Base-by-base conservation (phyloP, 35 echinoderm and acorn worm species). In the Stichopus chloronotus region DNA sequence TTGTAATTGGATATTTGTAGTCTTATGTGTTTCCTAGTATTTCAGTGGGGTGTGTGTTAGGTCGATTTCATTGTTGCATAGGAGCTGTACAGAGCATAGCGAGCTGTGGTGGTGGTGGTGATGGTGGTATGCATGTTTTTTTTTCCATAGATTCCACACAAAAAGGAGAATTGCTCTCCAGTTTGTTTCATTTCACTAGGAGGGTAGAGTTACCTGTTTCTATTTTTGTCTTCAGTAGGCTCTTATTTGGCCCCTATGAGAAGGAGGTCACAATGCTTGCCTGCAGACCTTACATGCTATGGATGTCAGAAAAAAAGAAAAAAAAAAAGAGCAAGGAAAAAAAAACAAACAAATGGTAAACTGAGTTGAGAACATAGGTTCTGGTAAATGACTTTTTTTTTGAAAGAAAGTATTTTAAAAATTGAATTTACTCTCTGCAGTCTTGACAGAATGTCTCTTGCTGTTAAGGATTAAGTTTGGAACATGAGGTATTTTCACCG, bases 1-100 rank as follows among this genome's bases (percentile, higher is more conserved):
- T 59, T 85, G 55, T 85, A 85, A 85, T 85, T 85, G 82, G 57
- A 85, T 85, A 85, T 85, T 85, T 85, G 82, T 56, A 58, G 43
- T 58, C 30, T 85, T n/a, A 74, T 74, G 69, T 14, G 53, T 58
- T 85, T 85, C 82, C 82, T 85, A 55, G 82, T 85, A 59, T 85
- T 85, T 58, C 82, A 85, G 82, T 57, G 54, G 55, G 23, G 55
- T 85, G 55, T 57, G 21, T 58, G n/a, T n/a, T 58, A 58, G 13
- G 6, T 74, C 69, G n/a, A 74, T 74, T 74, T 20, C 22, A 7
- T 14, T n/a, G 22, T n/a, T 16, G 69, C 69, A 11, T 74, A 21
- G n/a, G n/a, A n/a, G 69, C 22, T 16, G 69, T 74, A 21, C 7
- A 20, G 19, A 65, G 4, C 4, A 19, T 65, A 65, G 61, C 19